These are phyloP conservation scores for Amblyopsis rosae DNA, from an alignment of 2,113 vertebrate species.

Conservation along the genomic window DNA sequence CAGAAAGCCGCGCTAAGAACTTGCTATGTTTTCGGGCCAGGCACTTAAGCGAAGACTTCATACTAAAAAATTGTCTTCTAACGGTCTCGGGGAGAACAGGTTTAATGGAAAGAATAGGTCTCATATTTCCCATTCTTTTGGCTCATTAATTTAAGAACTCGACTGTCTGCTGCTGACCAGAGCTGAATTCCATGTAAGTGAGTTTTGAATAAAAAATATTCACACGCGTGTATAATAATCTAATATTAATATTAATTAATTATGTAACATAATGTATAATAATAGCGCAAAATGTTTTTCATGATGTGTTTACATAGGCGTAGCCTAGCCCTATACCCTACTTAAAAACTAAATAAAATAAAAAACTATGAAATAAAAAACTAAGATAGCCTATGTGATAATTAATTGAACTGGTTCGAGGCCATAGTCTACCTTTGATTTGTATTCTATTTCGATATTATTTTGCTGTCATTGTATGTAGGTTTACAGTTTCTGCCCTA, in stretches of 20 bases:
- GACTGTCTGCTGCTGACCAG: constrained; percentile 22
- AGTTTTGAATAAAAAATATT: constrained; percentile 4
- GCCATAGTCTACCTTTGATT: neutral
- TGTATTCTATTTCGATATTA: neutral
- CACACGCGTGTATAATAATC: neutral
- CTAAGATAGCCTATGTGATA: no score
- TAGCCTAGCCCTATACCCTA: no score
- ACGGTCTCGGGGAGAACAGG: neutral
- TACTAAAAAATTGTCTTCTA: neutral
- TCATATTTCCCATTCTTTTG: neutral
- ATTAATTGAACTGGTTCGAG: neutral
- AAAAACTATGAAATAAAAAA: no score
- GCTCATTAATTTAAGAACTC: constrained; percentile 7
- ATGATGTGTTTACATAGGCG: no score
- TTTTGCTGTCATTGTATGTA: neutral
- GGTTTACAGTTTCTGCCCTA: neutral
- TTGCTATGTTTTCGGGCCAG: neutral
- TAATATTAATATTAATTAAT: neutral
- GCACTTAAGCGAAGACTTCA: no score
- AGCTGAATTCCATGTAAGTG: constrained; percentile 57
- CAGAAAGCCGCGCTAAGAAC: neutral
- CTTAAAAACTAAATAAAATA: no score
- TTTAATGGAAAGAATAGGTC: constrained; percentile 1
- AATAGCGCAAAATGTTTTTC: neutral
- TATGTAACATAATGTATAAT: neutral